These are phyloP conservation scores for Caerostris darwini DNA, from an alignment of 1,140 invertebrate genomes.

Conservation along the genomic window DNA sequence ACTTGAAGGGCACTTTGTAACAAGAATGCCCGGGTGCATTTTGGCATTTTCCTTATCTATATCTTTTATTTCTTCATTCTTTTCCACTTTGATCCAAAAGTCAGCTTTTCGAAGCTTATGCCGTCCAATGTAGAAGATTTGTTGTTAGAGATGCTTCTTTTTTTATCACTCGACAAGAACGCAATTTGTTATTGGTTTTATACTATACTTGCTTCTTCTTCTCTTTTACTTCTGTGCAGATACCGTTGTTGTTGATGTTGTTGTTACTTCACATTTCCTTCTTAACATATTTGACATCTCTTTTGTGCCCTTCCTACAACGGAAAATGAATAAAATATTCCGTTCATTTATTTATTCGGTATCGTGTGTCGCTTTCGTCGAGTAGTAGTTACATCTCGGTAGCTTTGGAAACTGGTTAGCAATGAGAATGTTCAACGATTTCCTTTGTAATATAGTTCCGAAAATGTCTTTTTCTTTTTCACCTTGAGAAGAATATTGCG, in stretches of 20 bases:
- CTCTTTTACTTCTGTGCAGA: neutral
- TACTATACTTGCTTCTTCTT: neutral
- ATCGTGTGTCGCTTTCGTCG: neutral
- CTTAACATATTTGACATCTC: neutral
- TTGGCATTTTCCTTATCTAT: neutral
- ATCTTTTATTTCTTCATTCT: slow-evolving; percentile 12
- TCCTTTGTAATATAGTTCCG: neutral
- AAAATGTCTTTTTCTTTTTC: neutral
- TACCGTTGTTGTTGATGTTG: neutral
- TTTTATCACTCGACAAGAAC: neutral
- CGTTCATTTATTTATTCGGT: neutral
- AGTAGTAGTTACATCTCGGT: neutral
- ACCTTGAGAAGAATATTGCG: neutral
- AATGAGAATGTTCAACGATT: neutral
- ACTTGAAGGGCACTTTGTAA: slow-evolving; percentile 4
- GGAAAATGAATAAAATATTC: neutral
- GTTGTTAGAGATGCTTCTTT: neutral
- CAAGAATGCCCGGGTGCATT: neutral
- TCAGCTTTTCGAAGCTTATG: neutral
- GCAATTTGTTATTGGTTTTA: slow-evolving; percentile 37
- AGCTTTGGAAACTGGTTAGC: neutral
- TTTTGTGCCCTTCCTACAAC: neutral
- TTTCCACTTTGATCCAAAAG: neutral
- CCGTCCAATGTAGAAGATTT: neutral
- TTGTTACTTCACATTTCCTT: neutral